Evolutionary conservation across 2,888 invertebrate genomes (phyloP), one percentile per base, ranked within the genome.

Genomic region (Monopis laevigella): DNA sequence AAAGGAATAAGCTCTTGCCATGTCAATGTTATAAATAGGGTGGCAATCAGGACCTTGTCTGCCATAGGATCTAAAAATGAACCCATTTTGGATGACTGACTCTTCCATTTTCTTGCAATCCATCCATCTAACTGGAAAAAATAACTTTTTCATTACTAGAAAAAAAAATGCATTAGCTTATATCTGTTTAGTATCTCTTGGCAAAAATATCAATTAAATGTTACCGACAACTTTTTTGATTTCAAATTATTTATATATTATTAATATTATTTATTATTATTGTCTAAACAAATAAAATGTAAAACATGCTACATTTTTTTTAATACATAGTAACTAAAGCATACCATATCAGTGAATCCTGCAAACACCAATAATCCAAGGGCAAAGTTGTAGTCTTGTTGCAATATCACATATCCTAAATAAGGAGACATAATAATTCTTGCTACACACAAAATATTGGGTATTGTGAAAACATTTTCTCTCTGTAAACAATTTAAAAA

Each of bases 31-130:
- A 97, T 73, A 56, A 96, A 96, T 42, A 98, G 73, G 1, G 93
- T 92, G 8, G 92, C 93, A 49, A 98, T 88, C 2, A 99, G 82
- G 26, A 98, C 82, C 81, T 99, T 99, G 66, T 99, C 98, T 2
- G 98, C 98, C 82, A 97, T 86, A 0, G 98, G 98, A 71, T 99
- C 98, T 11, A 99, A 69, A 58, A 97, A 96, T 44, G 96, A 96
- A 0, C 98, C 98, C 59, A 96, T 85, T 62, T 93, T 92, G 18
- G 97, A 93, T 16, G 93, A 89, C 65, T 99, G 98, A 21, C 90
- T 89, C 46, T 88, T 86, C 87, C 92, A 96, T 40, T 89, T 92
- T 43, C 98, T 85, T 1, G 98, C 98, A 60, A 99, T 97, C 87
- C 92, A 96, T 5, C 98, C 98, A 82, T 99, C 98, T 40, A 94